Conservation (phyloP, 2,888 invertebrate species). For the Muscina levida region DNA sequence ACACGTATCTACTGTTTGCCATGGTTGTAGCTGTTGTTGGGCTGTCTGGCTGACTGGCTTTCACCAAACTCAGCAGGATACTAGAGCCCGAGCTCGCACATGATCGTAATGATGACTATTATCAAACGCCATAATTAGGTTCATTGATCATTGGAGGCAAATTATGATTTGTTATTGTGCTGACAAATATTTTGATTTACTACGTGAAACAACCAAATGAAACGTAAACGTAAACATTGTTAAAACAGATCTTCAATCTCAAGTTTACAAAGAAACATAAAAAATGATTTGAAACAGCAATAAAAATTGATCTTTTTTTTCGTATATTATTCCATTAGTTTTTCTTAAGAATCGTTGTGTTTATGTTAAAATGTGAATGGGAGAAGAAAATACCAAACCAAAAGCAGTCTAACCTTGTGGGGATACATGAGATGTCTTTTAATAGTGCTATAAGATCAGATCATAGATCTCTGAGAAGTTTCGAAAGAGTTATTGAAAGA, state of each 20-base stretch:
- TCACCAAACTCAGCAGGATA: slow-evolving; percentile 35
- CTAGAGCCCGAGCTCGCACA: background rate
- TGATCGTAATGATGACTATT: slow-evolving; percentile 14
- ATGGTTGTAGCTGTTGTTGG: background rate
- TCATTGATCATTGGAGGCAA: slow-evolving; percentile 53
- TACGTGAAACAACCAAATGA: slow-evolving; percentile 42
- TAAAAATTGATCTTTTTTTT: slow-evolving; percentile 27
- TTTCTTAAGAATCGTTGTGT: slow-evolving; percentile 20
- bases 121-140: background rate
- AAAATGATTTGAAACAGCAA: slow-evolving; percentile 22
- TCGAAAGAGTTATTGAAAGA: slow-evolving; percentile 54
- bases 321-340: slow-evolving; percentile 12
- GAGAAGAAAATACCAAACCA: background rate
- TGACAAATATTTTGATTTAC: slow-evolving; percentile 66
- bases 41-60: slow-evolving; percentile 12
- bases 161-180: slow-evolving; percentile 62
- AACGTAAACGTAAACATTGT: slow-evolving; percentile 55
- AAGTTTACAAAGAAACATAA: slow-evolving; percentile 18
- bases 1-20: background rate
- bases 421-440: background rate
- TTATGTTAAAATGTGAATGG: slow-evolving; percentile 23
- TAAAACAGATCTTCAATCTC: slow-evolving; percentile 34
- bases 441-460: background rate
- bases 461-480: slow-evolving; percentile 41
- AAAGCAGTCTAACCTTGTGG: too few species aligned